A percentile compares a stretch with the other conserved stretches of the same genome.
These are phyloP conservation scores for Ochotona curzoniae DNA, from an alignment of 2,113 vertebrate species.

Conservation along the genomic window DNA sequence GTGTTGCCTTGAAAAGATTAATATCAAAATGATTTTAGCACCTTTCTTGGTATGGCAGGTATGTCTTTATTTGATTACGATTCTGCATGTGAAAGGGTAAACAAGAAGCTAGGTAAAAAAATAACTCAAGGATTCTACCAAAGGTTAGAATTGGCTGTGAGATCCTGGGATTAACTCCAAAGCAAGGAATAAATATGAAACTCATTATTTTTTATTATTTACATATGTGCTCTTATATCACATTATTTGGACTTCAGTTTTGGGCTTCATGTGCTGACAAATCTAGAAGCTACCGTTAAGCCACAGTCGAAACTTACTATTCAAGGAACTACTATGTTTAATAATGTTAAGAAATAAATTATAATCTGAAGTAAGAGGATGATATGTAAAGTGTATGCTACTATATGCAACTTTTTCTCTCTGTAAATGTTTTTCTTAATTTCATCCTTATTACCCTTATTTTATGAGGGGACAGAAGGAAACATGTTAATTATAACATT, in stretches of 20 bases:
- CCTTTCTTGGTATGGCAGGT: neutral
- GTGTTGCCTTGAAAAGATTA: neutral
- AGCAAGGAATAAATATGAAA: neutral
- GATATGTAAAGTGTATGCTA: neutral
- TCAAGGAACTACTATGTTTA: too few relatives aligned
- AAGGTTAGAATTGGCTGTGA: neutral
- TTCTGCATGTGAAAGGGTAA: neutral
- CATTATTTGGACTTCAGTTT: neutral
- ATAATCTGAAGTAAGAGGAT: neutral
- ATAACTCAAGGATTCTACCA: neutral
- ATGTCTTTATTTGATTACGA: neutral
- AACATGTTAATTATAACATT: neutral
- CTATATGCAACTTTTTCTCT: neutral
- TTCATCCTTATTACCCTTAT: neutral
- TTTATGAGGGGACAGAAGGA: neutral
- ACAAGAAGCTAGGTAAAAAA: neutral
- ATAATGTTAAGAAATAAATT: neutral
- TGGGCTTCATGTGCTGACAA: neutral
- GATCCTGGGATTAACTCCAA: neutral
- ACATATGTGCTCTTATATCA: neutral
- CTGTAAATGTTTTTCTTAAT: neutral
- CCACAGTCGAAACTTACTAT: neutral
- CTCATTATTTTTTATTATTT: neutral
- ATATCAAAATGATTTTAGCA: neutral
- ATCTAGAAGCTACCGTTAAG: slow-evolving; percentile 1